phyloP scores from a whole-genome alignment of 2,113 vertebrate species.

The Baryphthengus martii region DNA sequence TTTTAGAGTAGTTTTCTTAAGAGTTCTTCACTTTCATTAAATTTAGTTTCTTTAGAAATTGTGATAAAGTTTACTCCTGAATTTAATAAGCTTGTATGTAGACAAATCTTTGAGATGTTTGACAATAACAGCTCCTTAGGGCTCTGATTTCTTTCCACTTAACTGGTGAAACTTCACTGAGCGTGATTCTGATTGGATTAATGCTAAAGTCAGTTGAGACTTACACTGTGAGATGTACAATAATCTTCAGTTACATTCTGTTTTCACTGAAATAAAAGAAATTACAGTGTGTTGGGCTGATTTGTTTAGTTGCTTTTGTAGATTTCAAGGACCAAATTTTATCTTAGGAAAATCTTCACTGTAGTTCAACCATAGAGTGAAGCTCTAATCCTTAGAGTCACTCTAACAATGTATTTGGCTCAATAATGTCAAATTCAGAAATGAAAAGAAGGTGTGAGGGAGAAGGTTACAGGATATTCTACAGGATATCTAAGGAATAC shows the following conservation, averaged over 20 bases:
- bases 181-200: neutral
- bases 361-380: neutral
- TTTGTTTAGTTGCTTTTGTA: neutral
- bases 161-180: neutral
- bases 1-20: neutral
- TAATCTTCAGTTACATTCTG: neutral
- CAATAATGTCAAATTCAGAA: neutral
- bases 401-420: neutral
- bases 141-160: neutral
- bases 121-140: neutral
- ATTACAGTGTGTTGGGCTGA: neutral
- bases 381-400: neutral
- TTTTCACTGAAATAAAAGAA: neutral
- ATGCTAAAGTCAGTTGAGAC: neutral
- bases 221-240: neutral
- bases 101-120: neutral
- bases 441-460: neutral
- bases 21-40: neutral
- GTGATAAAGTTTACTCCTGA: neutral
- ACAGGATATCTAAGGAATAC: neutral
- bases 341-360: neutral
- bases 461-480: neutral
- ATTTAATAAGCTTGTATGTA: neutral
- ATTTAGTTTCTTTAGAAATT: neutral
- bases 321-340: neutral